These are phyloP conservation scores for Dasysyrphus albostriatus DNA, from an alignment of 2,888 invertebrate species.

Conservation along the genomic window DNA sequence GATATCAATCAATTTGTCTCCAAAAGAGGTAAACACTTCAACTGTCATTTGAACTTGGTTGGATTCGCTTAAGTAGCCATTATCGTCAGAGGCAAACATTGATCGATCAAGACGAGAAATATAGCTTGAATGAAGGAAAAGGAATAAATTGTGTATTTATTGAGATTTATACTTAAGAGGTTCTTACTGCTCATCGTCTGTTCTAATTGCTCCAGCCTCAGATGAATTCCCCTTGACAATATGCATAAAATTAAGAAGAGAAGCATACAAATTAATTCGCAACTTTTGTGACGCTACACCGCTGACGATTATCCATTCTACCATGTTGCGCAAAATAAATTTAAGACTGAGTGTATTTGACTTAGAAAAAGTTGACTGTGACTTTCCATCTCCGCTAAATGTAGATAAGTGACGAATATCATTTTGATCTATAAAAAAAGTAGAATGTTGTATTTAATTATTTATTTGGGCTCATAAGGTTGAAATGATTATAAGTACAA, in stretches of 20 bases:
- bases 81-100: conserved; percentile 83
- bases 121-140: conserved; percentile 84
- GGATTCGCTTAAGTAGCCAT: conserved; percentile 87
- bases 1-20: conserved; percentile 91
- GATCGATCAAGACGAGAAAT: conserved; percentile 88
- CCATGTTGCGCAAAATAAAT: conserved; percentile 89
- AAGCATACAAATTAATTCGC: conserved; percentile 93
- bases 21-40: conserved; percentile 89
- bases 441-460: neutral
- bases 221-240: conserved; percentile 86
- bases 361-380: conserved; percentile 73
- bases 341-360: conserved; percentile 70
- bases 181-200: conserved; percentile 77
- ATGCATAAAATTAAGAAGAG: conserved; percentile 91
- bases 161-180: neutral
- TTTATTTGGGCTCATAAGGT: no score
- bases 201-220: conserved; percentile 78
- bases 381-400: conserved; percentile 40
- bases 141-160: conserved; percentile 59
- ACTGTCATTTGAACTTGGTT: conserved; percentile 83
- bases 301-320: conserved; percentile 93
- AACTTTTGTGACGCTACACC: conserved; percentile 93
- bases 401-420: conserved; percentile 48
- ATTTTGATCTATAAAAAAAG: conserved; percentile 47
- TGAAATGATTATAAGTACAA: no score